Evolutionary conservation across 2,113 vertebrate species (phyloP), one percentile per base, ranked within the genome.

Genomic region (Quiscalus mexicanus): DNA sequence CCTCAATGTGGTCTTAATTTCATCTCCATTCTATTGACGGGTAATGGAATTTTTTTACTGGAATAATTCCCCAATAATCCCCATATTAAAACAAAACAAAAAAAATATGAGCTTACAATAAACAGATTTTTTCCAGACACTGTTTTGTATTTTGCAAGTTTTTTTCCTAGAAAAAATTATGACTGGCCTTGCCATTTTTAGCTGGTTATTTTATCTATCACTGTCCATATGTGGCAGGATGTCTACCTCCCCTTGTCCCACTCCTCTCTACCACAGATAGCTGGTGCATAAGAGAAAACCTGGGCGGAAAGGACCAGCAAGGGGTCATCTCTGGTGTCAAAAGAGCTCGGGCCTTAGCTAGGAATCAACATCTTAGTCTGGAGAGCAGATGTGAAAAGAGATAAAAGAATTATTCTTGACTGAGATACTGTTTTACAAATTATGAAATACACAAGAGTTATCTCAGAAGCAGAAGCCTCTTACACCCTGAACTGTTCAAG

Each of bases 211-310:
- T 67, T 53, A 39, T 62, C 27, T 44, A 11, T 16, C 11, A 17
- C 15, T 88, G 18, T n/a, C 24, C 5, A 20, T 27, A 5, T 12
- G 45, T 63, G 45, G 13, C 13, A 62, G 30, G 35, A 62, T 0
- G 0, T 27, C 28, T 41, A 33, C 3, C 12, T 10, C 7, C 12
- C 22, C 4, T 14, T 5, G 10, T 5, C 9, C 17, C 17, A 2
- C 12, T 27, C 28, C 28, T 33, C 45, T 41, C 22, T 22, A 12
- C 30, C 37, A 50, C 35, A 41, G 13, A n/a, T 5, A 39, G 21
- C 10, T 37, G 35, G 28, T n/a, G 10, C 8, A n/a, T n/a, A 41
- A 41, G 35, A 33, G 45, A 41, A 21, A 63, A 63, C 18, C 17
- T 0, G 0, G 30, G 28, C 17, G 50, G 35, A n/a, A n/a, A 41